Evolutionary conservation across 2,888 invertebrate genomes (phyloP), one percentile per base, ranked within the genome.

Genomic region (Carterocephalus palaemon): DNA sequence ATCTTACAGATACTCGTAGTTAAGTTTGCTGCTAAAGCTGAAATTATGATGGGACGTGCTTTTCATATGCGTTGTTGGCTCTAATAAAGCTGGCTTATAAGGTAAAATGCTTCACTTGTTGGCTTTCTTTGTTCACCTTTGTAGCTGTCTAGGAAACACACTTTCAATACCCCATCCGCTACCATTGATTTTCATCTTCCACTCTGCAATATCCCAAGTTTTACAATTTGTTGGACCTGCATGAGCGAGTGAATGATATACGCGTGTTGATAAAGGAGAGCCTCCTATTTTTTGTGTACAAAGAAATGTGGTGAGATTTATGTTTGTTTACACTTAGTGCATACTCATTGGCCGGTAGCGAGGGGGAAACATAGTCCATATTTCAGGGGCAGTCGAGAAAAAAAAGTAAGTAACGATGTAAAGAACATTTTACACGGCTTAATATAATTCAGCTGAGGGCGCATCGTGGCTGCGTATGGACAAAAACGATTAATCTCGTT

Each of bases 401-500:
- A 26, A 2, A 10, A 13, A 19, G 12, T 12, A 13, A 34, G n/a
- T 23, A 15, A 36, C 36, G 13, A 24, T 19, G 15, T 15, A 20
- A 22, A 65, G 68, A 65, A 65, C 62, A 60, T 61, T 62, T 59
- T 62, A 54, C 60, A 64, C 64, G 66, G 58, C 58, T 63, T 63
- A 62, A 70, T 65, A 71, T 75, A 71, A 71, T 64, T 75, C 64
- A 73, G 54, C 50, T 49, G 54, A 58, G 59, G n/a, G 62, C 63
- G 56, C 61, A 63, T 59, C 57, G 58, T 61, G 53, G 60, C 59
- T 64, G 56, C 64, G 62, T 66, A 62, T 59, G 67, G 64, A 47
- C 50, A 59, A 52, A 55, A 61, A 66, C 69, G 68, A 77, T 80
- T 72, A 71, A 77, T 80, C 74, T 75, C 70, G 66, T 69, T 70